phyloP scores from a whole-genome alignment of 2,113 vertebrate genomes.

The Oenanthe oenanthe region DNA sequence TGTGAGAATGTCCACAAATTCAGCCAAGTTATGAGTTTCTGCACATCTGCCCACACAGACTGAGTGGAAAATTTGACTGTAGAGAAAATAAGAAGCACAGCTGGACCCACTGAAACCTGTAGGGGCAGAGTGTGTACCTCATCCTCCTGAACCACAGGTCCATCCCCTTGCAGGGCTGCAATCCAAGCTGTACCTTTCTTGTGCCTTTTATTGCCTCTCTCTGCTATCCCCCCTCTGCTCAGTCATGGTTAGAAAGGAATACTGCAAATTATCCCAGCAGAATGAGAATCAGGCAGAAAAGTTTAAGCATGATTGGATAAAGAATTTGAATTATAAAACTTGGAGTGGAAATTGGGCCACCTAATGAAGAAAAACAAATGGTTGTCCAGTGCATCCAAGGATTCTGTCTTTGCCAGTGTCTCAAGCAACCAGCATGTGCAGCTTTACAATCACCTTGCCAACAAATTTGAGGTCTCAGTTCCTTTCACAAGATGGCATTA shows the following conservation, averaged over 20 bases:
- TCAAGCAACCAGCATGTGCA: background rate
- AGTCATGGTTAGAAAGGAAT: background rate
- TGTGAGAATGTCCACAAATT: background rate
- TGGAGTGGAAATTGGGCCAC: background rate
- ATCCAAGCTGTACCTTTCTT: background rate
- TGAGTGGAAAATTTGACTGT: background rate
- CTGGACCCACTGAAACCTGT: background rate
- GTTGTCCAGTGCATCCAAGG: background rate
- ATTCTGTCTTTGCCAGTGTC: background rate
- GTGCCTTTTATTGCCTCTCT: background rate
- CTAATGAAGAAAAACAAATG: background rate
- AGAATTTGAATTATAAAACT: background rate
- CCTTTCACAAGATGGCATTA: background rate
- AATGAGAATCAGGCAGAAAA: background rate
- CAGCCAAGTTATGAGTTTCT: background rate
- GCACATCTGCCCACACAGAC: background rate
- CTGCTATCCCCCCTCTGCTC: background rate
- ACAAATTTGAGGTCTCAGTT: background rate
- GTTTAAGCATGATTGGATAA: background rate
- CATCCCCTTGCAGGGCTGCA: background rate
- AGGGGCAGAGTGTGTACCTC: rapidly evolving
- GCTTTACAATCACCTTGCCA: background rate
- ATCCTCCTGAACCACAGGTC: background rate
- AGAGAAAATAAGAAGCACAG: background rate
- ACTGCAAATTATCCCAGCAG: background rate